A percentile compares a stretch with the other conserved stretches of the same genome.
These are phyloP conservation scores for Heliconius cydno DNA, from an alignment of 2,888 invertebrate species.

Conservation along the genomic window DNA sequence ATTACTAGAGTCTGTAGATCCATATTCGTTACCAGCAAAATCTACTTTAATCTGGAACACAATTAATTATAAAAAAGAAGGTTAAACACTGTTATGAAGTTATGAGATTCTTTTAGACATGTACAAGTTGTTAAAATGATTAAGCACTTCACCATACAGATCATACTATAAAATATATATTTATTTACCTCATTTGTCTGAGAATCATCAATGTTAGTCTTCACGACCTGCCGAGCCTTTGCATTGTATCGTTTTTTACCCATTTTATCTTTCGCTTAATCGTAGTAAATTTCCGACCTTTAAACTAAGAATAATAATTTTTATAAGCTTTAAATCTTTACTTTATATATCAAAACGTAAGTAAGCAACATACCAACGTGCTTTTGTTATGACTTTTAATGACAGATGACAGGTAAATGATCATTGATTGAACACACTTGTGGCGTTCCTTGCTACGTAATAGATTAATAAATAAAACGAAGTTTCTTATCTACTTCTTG, in stretches of 20 bases:
- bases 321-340: neutral
- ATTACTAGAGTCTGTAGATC: slow-evolving; percentile 88
- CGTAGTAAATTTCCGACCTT: neutral
- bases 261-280: slow-evolving; percentile 71
- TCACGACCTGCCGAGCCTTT: slow-evolving; percentile 87
- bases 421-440: neutral
- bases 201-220: slow-evolving; percentile 88
- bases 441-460: too few relatives aligned
- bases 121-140: neutral
- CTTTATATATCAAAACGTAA: neutral
- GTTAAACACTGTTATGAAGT: neutral
- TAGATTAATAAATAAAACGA: too few relatives aligned
- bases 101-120: too few relatives aligned
- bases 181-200: slow-evolving; percentile 85
- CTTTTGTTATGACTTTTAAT: slow-evolving; percentile 66
- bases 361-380: slow-evolving; percentile 51
- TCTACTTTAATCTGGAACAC: slow-evolving; percentile 86
- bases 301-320: neutral
- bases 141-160: neutral
- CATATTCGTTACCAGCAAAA: slow-evolving; percentile 81
- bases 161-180: neutral
- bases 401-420: neutral
- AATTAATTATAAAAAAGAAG: neutral
- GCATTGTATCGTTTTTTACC: slow-evolving; percentile 89
- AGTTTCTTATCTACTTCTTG: too few relatives aligned